phyloP scores from a whole-genome alignment of 2,113 vertebrate genomes.

The Mastomys coucha region DNA sequence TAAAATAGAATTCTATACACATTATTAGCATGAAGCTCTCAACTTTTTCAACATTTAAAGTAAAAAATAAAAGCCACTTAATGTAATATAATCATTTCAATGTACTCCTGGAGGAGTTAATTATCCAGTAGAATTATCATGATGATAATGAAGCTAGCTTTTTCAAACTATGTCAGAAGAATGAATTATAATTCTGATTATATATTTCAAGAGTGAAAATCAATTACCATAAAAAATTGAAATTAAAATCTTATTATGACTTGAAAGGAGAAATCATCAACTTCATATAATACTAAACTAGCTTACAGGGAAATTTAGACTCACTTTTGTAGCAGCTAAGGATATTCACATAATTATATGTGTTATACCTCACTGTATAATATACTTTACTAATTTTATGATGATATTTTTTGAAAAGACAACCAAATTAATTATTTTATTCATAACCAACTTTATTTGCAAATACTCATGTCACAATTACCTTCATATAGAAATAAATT shows the following conservation, averaged over 20 bases:
- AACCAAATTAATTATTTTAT: background rate
- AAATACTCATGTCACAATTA: background rate
- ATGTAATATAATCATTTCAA: background rate
- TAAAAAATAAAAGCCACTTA: background rate
- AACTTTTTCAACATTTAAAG: background rate
- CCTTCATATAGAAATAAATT: background rate
- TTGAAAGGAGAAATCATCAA: background rate
- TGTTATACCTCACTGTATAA: background rate
- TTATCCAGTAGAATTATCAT: background rate
- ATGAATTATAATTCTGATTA: constrained; percentile 2
- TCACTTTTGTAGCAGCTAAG: background rate
- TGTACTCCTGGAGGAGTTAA: background rate
- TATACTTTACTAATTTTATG: background rate
- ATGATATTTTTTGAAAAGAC: background rate
- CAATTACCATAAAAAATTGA: background rate
- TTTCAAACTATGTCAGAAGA: background rate
- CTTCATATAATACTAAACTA: background rate
- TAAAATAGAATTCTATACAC: background rate
- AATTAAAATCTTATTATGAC: background rate
- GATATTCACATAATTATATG: background rate
- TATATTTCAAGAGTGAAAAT: background rate
- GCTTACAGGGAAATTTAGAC: background rate
- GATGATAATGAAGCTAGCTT: background rate
- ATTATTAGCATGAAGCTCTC: background rate
- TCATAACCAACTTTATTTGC: background rate